Percentiles rank a stretch among this genome's conserved stretches.
These are phyloP conservation scores for Phyllostomus discolor DNA, from an alignment of 2,113 vertebrate genomes.

Conservation along the genomic window DNA sequence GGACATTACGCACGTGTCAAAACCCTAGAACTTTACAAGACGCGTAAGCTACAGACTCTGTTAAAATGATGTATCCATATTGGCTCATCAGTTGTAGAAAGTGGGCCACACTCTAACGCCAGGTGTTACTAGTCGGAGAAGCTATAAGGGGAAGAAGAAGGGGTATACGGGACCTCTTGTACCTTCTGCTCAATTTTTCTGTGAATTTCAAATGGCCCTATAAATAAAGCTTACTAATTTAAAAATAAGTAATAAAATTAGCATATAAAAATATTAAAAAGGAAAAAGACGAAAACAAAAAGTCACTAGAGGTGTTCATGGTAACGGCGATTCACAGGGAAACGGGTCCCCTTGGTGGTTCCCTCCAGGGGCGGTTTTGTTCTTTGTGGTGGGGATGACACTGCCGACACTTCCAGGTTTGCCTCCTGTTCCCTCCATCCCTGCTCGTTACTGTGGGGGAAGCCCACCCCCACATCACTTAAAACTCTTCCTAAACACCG, in stretches of 20 bases:
- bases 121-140: neutral
- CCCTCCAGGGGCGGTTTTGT: neutral
- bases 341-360: neutral
- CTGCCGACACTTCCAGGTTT: neutral
- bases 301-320: neutral
- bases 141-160: accelerated
- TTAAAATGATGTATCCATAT: neutral
- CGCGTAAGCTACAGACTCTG: neutral
- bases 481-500: neutral
- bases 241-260: neutral
- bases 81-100: neutral
- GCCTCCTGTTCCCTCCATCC: neutral
- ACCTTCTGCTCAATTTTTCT: constrained; percentile 19
- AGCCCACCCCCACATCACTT: neutral
- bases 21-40: neutral
- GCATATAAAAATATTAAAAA: neutral
- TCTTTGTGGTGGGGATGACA: accelerated
- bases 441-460: neutral
- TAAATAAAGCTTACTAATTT: neutral
- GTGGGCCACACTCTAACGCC: too few relatives aligned
- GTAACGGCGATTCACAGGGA: too few relatives aligned
- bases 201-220: neutral
- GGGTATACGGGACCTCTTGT: neutral
- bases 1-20: neutral
- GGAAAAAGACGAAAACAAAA: neutral